Base-by-base conservation (phyloP, 2,797 vertebrate genomes). In the Phrynocephalus vlangalii region DNA sequence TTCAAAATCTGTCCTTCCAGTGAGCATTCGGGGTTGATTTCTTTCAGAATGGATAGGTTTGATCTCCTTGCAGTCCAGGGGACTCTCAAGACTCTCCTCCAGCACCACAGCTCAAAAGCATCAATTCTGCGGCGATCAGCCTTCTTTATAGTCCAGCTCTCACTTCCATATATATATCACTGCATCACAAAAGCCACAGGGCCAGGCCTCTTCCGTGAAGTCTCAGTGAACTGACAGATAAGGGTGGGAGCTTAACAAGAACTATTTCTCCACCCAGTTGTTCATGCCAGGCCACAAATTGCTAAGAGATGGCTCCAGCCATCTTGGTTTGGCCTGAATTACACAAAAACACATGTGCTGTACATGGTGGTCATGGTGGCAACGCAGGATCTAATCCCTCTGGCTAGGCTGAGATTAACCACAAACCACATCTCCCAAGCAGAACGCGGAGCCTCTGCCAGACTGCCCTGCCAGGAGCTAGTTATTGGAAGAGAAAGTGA, bases 401-500 rank as follows among this genome's bases (percentile, higher is more conserved):
- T 75, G 86, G 56, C 79, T 67, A 48, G 22, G 28, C 79, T 16
- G 33, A 81, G 24, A 86, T 22, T 60, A 86, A n/a, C 79, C 79
- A 81, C 79, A 81, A 73, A 72, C 85, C 78, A 81, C 85, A 86
- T 73, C 67, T 71, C 81, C 52, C 67, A 86, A 22, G 63, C 33
- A 28, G 50, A 11, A 38, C 20, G 73, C 2, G 6, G 11, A 66
- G 33, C 2, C 60, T 8, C 20, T 16, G 6, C 44, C 63, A 63
- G 79, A 66, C 28, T 26, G 80, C 68, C 13, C 56, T 7, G 52
- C 2, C 52, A 38, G 63, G 52, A 66, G 22, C 38, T 22, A 73
- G 10, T 66, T 6, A 15, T n/a, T 28, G 3, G 77, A 80, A 33
- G 77, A n/a, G 67, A n/a, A 38, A n/a, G 50, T 20, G 38, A 20